Base-by-base conservation (phyloP, 2,797 vertebrate species). In the Arnoldichthys spilopterus region DNA sequence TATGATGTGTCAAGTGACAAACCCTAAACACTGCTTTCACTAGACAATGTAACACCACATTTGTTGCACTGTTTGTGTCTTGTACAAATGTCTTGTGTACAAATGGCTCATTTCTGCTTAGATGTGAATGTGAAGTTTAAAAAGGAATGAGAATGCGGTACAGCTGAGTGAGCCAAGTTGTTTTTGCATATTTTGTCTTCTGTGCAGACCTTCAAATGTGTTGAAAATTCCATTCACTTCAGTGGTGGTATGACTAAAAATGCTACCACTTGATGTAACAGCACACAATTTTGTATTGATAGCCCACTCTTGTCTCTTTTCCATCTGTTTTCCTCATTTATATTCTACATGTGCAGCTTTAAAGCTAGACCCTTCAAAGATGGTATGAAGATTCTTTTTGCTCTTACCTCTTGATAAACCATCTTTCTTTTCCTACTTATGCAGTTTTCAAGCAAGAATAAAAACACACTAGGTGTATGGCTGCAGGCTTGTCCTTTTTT, bases 301-400 rank as follows among this genome's bases (percentile, higher is more conserved):
- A 70, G 78, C 34, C 49, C 73, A 71, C 30, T 76, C 68, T 79
- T 47, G 34, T 63, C 9, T 61, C 43, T 68, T 53, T 79, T 69
- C 54, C 49, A 37, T 76, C 61, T 76, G 54, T 76, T 75, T 45
- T 20, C 32, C 6, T 2, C 45, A 56, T 64, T 70, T 20, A 58
- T 76, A 74, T 66, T 76, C 56, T 63, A 30, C 54, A 26, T 34
- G 30, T 74, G 28, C n/a, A 53, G 28, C 47, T 80, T 74, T 69
- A 15, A 74, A 79, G 43, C 54, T 61, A 7, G 45, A 58, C n/a
- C 9, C 5, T 53, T n/a, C 18, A n/a, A 70, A 72, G 49, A 4
- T 70, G 24, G 22, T 75, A 53, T 70, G 43, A 61, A 1, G 22
- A 43, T 69, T 73, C 13, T 53, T 34, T 47, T 24, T 15, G 1